Percentiles rank a stretch among this genome's conserved stretches.
Conservation (phyloP, 2,797 vertebrate species). For the Arnoldichthys spilopterus region DNA sequence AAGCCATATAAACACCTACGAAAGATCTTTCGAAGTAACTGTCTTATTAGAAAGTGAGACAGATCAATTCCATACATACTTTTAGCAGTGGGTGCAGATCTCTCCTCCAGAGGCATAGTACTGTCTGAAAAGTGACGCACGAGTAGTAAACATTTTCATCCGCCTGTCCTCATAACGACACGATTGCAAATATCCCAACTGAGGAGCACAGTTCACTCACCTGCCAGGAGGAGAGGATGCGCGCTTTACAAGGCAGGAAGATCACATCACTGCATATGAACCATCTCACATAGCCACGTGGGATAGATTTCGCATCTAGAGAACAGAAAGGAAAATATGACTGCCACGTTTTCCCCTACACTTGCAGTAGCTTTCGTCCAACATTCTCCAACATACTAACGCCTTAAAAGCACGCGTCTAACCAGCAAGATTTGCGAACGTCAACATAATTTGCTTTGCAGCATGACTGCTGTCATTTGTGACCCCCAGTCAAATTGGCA, state of each 20-base stretch:
- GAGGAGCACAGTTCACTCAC: conserved; percentile 22
- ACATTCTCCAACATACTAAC: not conserved
- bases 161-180: not conserved
- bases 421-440: not conserved
- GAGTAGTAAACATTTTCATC: not conserved
- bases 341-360: not conserved
- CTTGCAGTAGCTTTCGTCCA: not conserved
- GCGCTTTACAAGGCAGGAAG: conserved; percentile 1
- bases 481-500: not conserved
- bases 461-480: not conserved
- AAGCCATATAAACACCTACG: not conserved
- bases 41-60: not conserved
- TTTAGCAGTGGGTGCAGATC: conserved; percentile 71
- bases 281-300: conserved; percentile 27
- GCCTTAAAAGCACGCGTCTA: not conserved
- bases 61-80: conserved; percentile 63
- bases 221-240: conserved; percentile 45
- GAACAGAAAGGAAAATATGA: not conserved
- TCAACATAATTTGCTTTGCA: not conserved
- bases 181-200: not conserved
- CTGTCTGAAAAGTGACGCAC: conserved; percentile 54
- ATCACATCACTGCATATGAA: conserved; percentile 49
- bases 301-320: conserved; percentile 22
- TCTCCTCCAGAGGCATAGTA: conserved; percentile 71
- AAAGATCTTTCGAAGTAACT: no score